Percentiles rank a stretch among this genome's conserved stretches.
Conservation (phyloP, 1,140 invertebrate species). For the Adoxophyes honmai region DNA sequence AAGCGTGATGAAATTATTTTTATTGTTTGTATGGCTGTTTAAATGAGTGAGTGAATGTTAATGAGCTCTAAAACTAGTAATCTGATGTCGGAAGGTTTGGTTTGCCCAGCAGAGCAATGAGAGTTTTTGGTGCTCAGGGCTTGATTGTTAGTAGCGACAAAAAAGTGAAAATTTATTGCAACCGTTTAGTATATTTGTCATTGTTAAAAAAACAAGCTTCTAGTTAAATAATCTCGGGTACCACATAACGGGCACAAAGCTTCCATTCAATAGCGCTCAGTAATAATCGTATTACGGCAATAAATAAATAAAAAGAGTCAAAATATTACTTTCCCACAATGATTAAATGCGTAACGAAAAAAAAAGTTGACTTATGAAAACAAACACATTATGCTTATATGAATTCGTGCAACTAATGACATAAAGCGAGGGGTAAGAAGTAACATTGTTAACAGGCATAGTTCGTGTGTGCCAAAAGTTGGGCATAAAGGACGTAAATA, state of each 20-base stretch:
- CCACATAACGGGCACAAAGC: conserved; percentile 16
- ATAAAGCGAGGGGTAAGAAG: conserved; percentile 64
- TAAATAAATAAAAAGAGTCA: conserved; percentile 40
- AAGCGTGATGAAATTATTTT: conserved; percentile 45
- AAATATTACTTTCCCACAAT: conserved; percentile 33
- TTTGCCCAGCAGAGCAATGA: too few relatives aligned
- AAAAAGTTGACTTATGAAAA: conserved; percentile 55
- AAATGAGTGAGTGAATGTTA: too few relatives aligned
- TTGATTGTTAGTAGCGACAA: too few relatives aligned
- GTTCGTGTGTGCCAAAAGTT: conserved; percentile 67
- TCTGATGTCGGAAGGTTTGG: too few relatives aligned
- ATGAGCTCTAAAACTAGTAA: too few relatives aligned
- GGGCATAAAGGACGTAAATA: conserved; percentile 62
- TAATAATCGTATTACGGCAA: conserved; percentile 42
- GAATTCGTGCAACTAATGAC: conserved; percentile 71
- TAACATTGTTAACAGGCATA: conserved; percentile 70
- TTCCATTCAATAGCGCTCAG: conserved; percentile 25
- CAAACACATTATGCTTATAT: conserved; percentile 69
- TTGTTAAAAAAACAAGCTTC: too few relatives aligned
- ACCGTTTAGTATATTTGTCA: too few relatives aligned
- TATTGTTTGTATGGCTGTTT: conserved; percentile 30
- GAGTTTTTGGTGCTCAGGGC: too few relatives aligned
- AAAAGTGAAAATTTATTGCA: too few relatives aligned
- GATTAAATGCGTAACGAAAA: conserved; percentile 20
- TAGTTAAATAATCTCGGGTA: too few relatives aligned